Evolutionary conservation across 2,888 invertebrate genomes (phyloP), one percentile per base, ranked within the genome.

Genomic region (Acanthacorydalis orientalis): DNA sequence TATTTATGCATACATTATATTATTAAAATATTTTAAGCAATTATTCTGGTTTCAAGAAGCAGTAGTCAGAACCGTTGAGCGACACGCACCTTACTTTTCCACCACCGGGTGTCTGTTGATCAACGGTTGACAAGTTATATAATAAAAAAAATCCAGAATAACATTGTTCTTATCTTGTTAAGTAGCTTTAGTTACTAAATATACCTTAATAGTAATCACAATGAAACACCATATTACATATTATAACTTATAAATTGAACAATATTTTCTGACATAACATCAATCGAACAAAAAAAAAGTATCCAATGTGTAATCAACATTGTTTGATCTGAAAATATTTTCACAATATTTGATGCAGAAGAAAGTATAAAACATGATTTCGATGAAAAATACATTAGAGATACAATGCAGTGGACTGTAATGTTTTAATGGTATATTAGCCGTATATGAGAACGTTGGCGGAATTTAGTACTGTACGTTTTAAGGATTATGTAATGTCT

Each of bases 341-440:
- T 52, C 53, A 52, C 53, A 54, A 55, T 51, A 53, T 54, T 54
- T 54, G 53, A 54, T 52, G 50, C 48, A 50, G 38, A 14, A 32
- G 34, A n/a, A 34, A 37, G 46, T 38, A 32, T 47, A 40, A 23
- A 23, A 23, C 23, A 23, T 23, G 23, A 23, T 23, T 23, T 23
- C 23, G 23, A 23, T 23, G 23, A 23, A 23, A 2, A 23, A 23
- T 23, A 23, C 23, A 23, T 23, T 23, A 23, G 23, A 23, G 23
- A 23, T 23, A 23, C 23, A 23, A 23, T 23, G 6, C 23, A 23
- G 23, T 23, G 23, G 23, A 23, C 6, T 23, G 23, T 23, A 23
- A 23, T 23, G 23, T 23, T 23, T 23, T 23, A 23, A 23, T 23
- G 23, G 6, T 6, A 2, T 23, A 23, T 23, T 23, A 23, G 23